Percentiles rank a stretch among this genome's conserved stretches.
Evolutionary conservation across 2,888 invertebrate species (phyloP).

Genomic region (Trypoxylon attenuatum): DNA sequence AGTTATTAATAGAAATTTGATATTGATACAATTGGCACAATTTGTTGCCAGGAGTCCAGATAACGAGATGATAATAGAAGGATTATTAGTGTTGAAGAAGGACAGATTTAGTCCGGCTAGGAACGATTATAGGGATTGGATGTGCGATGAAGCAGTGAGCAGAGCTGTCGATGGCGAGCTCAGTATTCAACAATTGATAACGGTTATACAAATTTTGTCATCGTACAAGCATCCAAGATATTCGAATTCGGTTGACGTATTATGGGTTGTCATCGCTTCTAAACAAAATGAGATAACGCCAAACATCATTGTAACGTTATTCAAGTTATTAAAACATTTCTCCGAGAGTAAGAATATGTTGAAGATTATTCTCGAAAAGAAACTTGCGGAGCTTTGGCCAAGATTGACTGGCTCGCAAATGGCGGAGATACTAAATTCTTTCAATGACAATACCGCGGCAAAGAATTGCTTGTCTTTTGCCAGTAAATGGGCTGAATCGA

Average conservation of each 20-base stretch:
- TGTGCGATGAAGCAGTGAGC: slow-evolving; percentile 80
- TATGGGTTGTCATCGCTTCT: slow-evolving; percentile 79
- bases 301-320: slow-evolving; percentile 78
- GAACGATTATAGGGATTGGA: slow-evolving; percentile 73
- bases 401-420: slow-evolving; percentile 75
- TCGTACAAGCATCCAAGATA: slow-evolving; percentile 76
- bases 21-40: slow-evolving; percentile 75
- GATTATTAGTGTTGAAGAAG: slow-evolving; percentile 69
- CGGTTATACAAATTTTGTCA: slow-evolving; percentile 77
- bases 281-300: slow-evolving; percentile 78
- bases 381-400: slow-evolving; percentile 78
- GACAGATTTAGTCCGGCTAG: slow-evolving; percentile 65
- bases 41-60: slow-evolving; percentile 74
- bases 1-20: slow-evolving; percentile 53
- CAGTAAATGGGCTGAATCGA: slow-evolving; percentile 78
- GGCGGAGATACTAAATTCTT: slow-evolving; percentile 75
- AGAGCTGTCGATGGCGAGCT: slow-evolving; percentile 79
- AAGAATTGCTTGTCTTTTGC: slow-evolving; percentile 66
- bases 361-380: slow-evolving; percentile 79
- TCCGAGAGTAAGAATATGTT: slow-evolving; percentile 79
- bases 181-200: slow-evolving; percentile 78
- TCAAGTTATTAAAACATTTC: slow-evolving; percentile 77
- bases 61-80: slow-evolving; percentile 71
- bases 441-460: slow-evolving; percentile 69
- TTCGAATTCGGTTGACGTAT: slow-evolving; percentile 78